phyloP scores from a whole-genome alignment of 2,797 vertebrate species.

The Zenarchopterus dispar region DNA sequence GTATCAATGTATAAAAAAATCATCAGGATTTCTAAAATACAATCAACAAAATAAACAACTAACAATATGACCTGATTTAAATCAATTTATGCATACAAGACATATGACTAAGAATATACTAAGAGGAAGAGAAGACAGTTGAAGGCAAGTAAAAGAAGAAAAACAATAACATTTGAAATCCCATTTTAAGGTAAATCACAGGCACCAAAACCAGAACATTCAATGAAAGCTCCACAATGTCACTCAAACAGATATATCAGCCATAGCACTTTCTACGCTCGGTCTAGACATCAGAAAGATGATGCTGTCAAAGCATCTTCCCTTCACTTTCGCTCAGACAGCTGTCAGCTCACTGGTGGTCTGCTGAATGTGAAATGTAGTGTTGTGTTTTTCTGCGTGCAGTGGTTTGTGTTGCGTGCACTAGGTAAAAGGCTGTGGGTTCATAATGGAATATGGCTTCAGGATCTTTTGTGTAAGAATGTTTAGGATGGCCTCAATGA shows the following conservation, averaged over 20 bases:
- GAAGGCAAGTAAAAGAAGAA: constrained; percentile 19
- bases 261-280: constrained; percentile 59
- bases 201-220: constrained; percentile 24
- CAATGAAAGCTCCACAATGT: constrained; percentile 54
- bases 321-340: constrained; percentile 64
- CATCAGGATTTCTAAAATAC: neutral
- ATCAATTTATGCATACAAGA: neutral
- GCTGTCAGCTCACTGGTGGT: constrained; percentile 75
- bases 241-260: constrained; percentile 63
- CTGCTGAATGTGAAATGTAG: constrained; percentile 43
- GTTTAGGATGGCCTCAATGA: too few species aligned
- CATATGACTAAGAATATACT: constrained; percentile 5
- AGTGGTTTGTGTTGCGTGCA: neutral
- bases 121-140: constrained; percentile 8
- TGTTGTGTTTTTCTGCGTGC: constrained; percentile 12
- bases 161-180: constrained; percentile 39
- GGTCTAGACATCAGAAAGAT: constrained; percentile 71
- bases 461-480: neutral
- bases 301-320: constrained; percentile 72
- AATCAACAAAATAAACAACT: neutral
- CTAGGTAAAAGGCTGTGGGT: constrained; percentile 1
- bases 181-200: constrained; percentile 42
- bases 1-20: too few species aligned
- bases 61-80: neutral
- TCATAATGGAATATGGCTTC: constrained; percentile 24